Base-by-base conservation (phyloP, 2,113 vertebrate species). In the Sinocyclocheilus anophthalmus region DNA sequence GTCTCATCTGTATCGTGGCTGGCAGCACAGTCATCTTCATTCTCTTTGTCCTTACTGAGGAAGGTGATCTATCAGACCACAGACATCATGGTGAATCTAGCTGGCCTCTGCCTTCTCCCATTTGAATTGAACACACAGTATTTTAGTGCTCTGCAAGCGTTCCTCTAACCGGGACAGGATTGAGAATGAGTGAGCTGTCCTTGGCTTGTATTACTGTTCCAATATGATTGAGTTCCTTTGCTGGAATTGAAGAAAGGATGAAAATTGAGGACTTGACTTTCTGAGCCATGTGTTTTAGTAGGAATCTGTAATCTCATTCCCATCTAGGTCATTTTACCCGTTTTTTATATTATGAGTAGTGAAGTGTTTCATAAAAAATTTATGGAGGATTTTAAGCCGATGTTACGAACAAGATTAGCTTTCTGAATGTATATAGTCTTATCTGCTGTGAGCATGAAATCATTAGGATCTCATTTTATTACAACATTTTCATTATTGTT, bases 1-100 rank as follows among this genome's bases (percentile, higher is more conserved):
- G 93, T 93, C 92, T 95, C 94, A 94, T 94, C 92, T 94, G 93
- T 95, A 95, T 93, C 93, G 91, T 93, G 92, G 93, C 92, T 95
- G 94, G 93, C 94, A 94, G 94, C 93, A 92, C 92, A 95, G 94
- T 98, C 97, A 98, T 99, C 98, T 99, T 97, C 93, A 94, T 95
- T 95, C 93, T 91, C 93, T 94, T 95, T 95, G 93, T 95, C 94
- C 94, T 96, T 95, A 95, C 92, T 85, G 91, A 92, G 90, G 91
- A 93, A 93, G 94, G 93, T 93, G 93, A 95, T 95, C 94, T 94
- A 92, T 95, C 94, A 95, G 93, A 87, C 90, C 77, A 81, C 80
- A 93, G 94, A 94, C 93, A 90, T 94, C 92, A 91, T 85, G 92
- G 91, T 92, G 91, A 93, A 93, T 94, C 92, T 92, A 92, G 88